Evolutionary conservation across 2,888 invertebrate species (phyloP), one percentile per base, ranked within the genome.

Genomic region (Drosophila gaucha): DNA sequence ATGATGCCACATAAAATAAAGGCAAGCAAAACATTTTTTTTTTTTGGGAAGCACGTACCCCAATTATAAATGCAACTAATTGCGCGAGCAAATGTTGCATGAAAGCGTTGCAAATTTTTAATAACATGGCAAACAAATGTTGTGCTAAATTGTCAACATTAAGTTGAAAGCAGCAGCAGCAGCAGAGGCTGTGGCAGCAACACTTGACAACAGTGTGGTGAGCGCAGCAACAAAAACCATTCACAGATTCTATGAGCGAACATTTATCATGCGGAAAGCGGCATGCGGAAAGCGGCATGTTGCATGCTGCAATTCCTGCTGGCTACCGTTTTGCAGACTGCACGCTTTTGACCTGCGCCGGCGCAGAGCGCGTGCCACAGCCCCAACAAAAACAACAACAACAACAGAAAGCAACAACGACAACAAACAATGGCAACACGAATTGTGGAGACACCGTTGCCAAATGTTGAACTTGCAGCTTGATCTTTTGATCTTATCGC

Each of bases 61-160:
- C 87, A 82, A 82, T 82, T 82, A 82, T 78, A 75, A 80, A 51
- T 87, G 82, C 82, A 87, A 66, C 82, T 85, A 82, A 82, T 82
- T 82, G 82, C 66, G 43, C 36, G 31, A 41, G 69, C 73, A 69
- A 83, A 79, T 86, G 80, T 77, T 52, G 72, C 85, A 80, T 78
- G 87, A 82, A 86, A 83, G 86, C 86, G 68, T 65, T 63, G 78
- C 72, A 63, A 72, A 82, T 72, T 60, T 65, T 64, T 80, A 85
- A 84, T 86, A 86, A 79, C 74, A 86, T 66, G 86, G 47, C 54
- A 36, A 66, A 71, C 67, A 80, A 85, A 85, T 82, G 65, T 86
- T 82, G 87, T 85, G 87, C 85, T 82, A 82, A 82, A 82, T 82
- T 87, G 82, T 87, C 85, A 82, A 82, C 82, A 82, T 85, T 68